Base-by-base conservation (phyloP, 2,888 invertebrate genomes). In the Bruchidius siliquastri region DNA sequence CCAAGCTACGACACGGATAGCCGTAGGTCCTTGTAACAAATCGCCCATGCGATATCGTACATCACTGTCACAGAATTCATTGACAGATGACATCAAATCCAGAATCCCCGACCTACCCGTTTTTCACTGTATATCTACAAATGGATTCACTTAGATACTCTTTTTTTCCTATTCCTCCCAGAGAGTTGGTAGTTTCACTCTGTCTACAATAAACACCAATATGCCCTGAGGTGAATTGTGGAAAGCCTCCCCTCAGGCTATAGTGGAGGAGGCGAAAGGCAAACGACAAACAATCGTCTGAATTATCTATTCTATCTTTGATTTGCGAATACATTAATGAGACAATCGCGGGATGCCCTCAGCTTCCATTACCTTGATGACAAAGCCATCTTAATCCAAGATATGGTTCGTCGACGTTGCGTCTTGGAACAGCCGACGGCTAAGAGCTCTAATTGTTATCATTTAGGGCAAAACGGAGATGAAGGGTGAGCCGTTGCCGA, bases 291-390 rank as follows among this genome's bases (percentile, higher is more conserved):
- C 84, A 84, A 84, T 84, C 82, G 76, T 74, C 79, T 77, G 81
- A 85, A 85, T 85, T 85, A 85, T 82, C 84, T 84, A 85, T 84
- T 84, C 84, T 79, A 84, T 84, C 85, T 85, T 85, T 85, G 85
- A 85, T 85, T 86, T 83, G 82, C 78, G 84, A 84, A 85, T 85
- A 83, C 84, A 85, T 85, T 85, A 85, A 86, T 84, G 83, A 85
- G 83, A 84, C 84, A 85, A 85, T 86, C 84, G 83, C 78, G 81
- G 83, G 81, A 82, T 81, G 82, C 81, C 82, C 81, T 83, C 76
- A 80, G 83, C 85, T 84, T 85, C 85, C 85, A 86, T 86, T 86
- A 86, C 85, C 85, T 85, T 85, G 85, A 85, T 85, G 86, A 86
- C 85, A 85, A 85, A 85, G 84, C 84, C 82, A 81, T 84, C 83